A percentile compares a stretch with the other conserved stretches of the same genome.
phyloP scores from a whole-genome alignment of 1,140 invertebrate genomes.

The Gerris buenoi region DNA sequence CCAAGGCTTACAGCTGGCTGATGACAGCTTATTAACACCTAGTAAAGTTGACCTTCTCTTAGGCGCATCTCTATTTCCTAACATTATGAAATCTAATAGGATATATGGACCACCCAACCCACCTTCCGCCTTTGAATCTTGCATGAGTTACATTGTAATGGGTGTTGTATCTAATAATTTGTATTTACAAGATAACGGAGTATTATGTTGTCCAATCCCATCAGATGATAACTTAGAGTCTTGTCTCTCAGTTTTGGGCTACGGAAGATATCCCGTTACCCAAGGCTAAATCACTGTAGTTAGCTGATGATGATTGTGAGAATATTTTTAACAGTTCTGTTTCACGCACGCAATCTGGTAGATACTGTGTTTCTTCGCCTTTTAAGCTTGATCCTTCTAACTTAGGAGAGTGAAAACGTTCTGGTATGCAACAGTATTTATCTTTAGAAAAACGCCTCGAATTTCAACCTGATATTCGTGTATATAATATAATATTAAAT shows the following conservation, averaged over 20 bases:
- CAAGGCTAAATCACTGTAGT: neutral
- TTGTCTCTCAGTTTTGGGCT: neutral
- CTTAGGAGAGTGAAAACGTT: neutral
- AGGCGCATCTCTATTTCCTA: neutral
- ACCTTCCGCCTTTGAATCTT: neutral
- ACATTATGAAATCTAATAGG: neutral
- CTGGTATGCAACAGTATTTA: neutral
- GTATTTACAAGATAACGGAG: neutral
- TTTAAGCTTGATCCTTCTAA: neutral
- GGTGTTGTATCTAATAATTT: neutral
- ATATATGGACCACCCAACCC: neutral
- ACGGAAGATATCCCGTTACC: neutral
- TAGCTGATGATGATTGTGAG: neutral
- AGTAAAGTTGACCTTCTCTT: neutral
- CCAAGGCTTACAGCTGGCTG: neutral
- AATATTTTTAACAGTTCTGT: neutral
- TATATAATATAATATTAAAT: too few relatives aligned
- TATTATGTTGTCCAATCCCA: neutral
- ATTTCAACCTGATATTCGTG: neutral
- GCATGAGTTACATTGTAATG: neutral
- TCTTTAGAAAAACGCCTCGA: neutral
- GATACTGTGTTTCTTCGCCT: neutral
- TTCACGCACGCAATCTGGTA: neutral
- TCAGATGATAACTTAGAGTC: neutral
- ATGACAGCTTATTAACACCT: neutral